A percentile compares a stretch with the other conserved stretches of the same genome.
These are phyloP conservation scores for Gadopsis bispinosus DNA, from an alignment of 2,797 vertebrate genomes.

Conservation along the genomic window DNA sequence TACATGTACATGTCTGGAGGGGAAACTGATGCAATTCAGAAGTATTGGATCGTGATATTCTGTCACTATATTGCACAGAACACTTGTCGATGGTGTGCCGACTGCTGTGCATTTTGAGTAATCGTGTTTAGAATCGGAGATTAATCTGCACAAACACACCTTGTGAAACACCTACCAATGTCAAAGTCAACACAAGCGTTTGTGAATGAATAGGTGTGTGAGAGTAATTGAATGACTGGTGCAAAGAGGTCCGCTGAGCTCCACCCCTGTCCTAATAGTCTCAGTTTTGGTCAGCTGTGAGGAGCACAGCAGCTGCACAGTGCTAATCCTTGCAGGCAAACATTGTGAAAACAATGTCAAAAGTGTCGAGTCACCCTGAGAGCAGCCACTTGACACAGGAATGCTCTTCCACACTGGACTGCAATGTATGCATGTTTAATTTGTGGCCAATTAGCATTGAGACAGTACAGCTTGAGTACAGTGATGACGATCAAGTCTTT, in stretches of 20 bases:
- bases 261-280: slow-evolving; percentile 36
- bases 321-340: slow-evolving; percentile 70
- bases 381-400: slow-evolving; percentile 61
- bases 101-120: background rate
- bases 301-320: slow-evolving; percentile 74
- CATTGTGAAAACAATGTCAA: slow-evolving; percentile 70
- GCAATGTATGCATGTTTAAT: slow-evolving; percentile 13
- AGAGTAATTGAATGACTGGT: background rate
- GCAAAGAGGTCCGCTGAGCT: slow-evolving; percentile 17
- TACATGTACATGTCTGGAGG: too few species aligned
- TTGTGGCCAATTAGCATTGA: background rate
- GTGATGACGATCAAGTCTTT: background rate
- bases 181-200: background rate
- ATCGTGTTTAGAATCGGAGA: background rate
- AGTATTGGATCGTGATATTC: background rate
- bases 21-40: background rate
- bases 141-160: background rate
- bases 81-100: background rate
- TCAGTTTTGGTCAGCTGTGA: slow-evolving; percentile 68
- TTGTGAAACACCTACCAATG: background rate
- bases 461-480: background rate
- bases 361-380: slow-evolving; percentile 73
- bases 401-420: slow-evolving; percentile 37
- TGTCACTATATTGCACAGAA: background rate
- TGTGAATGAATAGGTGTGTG: background rate